Evolutionary conservation across 2,888 invertebrate species (phyloP).

Genomic region (Halocaridina rubra): DNA sequence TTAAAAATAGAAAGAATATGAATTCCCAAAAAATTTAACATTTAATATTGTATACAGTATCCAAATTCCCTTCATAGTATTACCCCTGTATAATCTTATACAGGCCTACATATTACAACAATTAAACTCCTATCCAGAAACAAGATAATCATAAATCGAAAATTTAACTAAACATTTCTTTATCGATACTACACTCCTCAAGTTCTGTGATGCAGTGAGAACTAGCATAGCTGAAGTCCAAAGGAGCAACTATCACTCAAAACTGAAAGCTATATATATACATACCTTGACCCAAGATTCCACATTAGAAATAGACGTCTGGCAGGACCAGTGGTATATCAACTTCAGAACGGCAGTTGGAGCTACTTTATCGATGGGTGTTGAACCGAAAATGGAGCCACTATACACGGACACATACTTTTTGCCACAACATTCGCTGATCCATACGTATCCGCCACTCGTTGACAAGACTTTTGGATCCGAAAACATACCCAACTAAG

Average conservation of each 20-base stretch:
- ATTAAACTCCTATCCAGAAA: no score
- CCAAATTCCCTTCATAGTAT: no score
- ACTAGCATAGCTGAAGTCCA: background rate
- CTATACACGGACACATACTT: slow-evolving; percentile 88
- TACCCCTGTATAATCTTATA: no score
- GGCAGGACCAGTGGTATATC: slow-evolving; percentile 91
- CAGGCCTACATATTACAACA: no score
- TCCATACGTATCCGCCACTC: slow-evolving; percentile 88
- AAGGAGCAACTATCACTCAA: background rate
- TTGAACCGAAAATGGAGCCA: slow-evolving; percentile 87
- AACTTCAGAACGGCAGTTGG: slow-evolving; percentile 85
- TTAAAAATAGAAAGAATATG: no score
- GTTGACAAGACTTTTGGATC: slow-evolving; percentile 49
- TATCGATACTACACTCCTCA: no score
- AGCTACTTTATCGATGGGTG: slow-evolving; percentile 75
- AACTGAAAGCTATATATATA: background rate
- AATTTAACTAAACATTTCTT: no score
- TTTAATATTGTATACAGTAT: no score
- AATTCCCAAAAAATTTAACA: no score
- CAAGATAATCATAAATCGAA: no score
- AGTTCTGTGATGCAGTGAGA: background rate
- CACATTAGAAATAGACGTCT: slow-evolving; percentile 89
- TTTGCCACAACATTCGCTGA: slow-evolving; percentile 86
- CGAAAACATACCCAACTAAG: slow-evolving; percentile 59
- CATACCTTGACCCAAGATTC: slow-evolving; percentile 85